phyloP scores from a whole-genome alignment of 2,797 vertebrate genomes.

The Poecilia wingei region DNA sequence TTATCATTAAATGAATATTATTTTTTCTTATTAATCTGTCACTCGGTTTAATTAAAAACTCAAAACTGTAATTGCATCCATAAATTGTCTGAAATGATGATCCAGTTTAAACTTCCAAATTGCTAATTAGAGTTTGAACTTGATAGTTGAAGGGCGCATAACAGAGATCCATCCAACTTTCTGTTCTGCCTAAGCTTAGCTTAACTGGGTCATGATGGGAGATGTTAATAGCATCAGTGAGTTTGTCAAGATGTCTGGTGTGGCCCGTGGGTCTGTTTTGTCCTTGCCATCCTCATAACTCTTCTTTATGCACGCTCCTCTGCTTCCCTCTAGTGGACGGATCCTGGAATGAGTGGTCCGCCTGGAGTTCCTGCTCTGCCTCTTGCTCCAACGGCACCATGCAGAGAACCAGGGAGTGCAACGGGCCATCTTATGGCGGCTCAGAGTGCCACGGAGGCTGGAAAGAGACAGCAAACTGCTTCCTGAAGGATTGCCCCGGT shows the following conservation, averaged over 20 bases:
- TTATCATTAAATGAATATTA: background rate
- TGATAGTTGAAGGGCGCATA: slow-evolving; percentile 22
- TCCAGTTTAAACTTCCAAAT: background rate
- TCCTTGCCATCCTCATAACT: slow-evolving; percentile 11
- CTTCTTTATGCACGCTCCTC: slow-evolving; percentile 13
- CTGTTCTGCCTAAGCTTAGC: slow-evolving; percentile 29
- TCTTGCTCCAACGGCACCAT: slow-evolving; percentile 96
- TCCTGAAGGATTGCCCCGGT: slow-evolving; percentile 95
- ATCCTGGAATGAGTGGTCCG: slow-evolving; percentile 97
- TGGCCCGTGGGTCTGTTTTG: slow-evolving; percentile 7
- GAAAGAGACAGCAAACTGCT: slow-evolving; percentile 90
- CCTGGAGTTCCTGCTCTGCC: slow-evolving; percentile 90
- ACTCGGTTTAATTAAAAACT: background rate
- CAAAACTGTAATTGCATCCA: background rate
- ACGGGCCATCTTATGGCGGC: slow-evolving; percentile 96
- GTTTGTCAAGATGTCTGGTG: slow-evolving; percentile 11
- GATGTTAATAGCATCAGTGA: slow-evolving; percentile 41
- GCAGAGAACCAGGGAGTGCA: slow-evolving; percentile 93
- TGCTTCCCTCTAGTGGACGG: slow-evolving; percentile 90
- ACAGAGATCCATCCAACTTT: slow-evolving; percentile 22
- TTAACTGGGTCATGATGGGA: slow-evolving; percentile 42
- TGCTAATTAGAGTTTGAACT: background rate
- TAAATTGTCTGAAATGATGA: background rate
- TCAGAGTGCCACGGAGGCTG: slow-evolving; percentile 94
- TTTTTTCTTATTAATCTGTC: background rate